A percentile compares a stretch with the other conserved stretches of the same genome.
Conservation (phyloP, 2,888 invertebrate genomes). For the Pachliopta kotzebuea region DNA sequence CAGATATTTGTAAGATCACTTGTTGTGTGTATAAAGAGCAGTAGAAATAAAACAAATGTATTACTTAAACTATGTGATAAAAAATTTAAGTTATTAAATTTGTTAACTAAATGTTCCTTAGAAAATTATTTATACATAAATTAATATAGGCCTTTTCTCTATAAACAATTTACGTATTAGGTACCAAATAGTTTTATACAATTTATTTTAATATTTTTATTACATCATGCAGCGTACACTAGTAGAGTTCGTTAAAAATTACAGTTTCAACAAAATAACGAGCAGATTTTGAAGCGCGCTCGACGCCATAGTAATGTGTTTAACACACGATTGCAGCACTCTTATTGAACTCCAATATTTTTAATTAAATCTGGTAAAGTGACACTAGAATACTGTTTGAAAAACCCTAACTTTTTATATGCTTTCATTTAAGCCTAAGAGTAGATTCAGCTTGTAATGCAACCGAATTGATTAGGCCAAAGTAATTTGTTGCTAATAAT, state of each 20-base stretch:
- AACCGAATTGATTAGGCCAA: too few species aligned
- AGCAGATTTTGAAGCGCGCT: slow-evolving; percentile 42
- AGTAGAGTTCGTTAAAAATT: slow-evolving; percentile 28
- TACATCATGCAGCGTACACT: slow-evolving; percentile 22
- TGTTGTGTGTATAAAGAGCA: slow-evolving; percentile 32
- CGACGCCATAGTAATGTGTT: slow-evolving; percentile 41
- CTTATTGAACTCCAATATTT: slow-evolving; percentile 46
- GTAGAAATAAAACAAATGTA: neutral
- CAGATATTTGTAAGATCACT: slow-evolving; percentile 37
- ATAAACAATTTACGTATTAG: neutral
- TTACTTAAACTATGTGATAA: too few species aligned
- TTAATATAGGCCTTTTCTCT: neutral
- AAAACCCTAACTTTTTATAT: slow-evolving; percentile 14
- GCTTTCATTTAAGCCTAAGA: neutral
- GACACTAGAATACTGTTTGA: slow-evolving; percentile 22
- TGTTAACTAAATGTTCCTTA: too few species aligned
- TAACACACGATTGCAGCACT: slow-evolving; percentile 45
- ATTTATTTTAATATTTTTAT: slow-evolving; percentile 2
- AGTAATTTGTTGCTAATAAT: too few species aligned
- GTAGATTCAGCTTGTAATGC: neutral
- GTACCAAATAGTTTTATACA: neutral
- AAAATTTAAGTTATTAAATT: too few species aligned
- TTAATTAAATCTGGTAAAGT: slow-evolving; percentile 40
- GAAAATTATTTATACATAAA: too few species aligned
- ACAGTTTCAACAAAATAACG: slow-evolving; percentile 46